Evolutionary conservation across 2,113 vertebrate species (phyloP).

Genomic region (Dendropsophus ebraccatus): DNA sequence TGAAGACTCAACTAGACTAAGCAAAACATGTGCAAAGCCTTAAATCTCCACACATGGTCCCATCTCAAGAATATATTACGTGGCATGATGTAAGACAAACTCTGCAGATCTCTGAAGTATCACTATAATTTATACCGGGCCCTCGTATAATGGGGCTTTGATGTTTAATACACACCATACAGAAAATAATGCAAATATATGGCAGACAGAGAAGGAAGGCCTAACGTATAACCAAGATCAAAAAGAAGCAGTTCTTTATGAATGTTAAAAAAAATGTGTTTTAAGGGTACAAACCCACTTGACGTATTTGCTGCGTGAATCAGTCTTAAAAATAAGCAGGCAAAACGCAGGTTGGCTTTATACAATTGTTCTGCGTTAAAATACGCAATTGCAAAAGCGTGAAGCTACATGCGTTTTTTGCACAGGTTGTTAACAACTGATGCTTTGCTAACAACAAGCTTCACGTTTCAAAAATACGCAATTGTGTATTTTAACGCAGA

Average conservation of each 20-base stretch:
- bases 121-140: neutral
- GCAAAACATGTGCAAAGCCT: neutral
- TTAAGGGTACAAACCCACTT: no score
- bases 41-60: neutral
- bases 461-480: no score
- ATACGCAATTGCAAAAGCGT: no score
- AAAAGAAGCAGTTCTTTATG: neutral
- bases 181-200: neutral
- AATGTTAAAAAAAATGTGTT: neutral
- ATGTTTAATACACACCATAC: slow-evolving; percentile 18
- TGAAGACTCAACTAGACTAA: neutral
- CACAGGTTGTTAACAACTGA: no score
- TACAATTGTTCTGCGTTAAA: no score
- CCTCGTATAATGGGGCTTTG: neutral
- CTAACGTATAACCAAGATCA: neutral
- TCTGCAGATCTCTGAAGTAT: neutral
- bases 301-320: no score
- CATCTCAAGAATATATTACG: neutral
- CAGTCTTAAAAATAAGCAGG: no score
- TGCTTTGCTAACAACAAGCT: no score
- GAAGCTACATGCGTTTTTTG: no score
- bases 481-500: no score
- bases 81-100: slow-evolving; percentile 7
- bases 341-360: no score
- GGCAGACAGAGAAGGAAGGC: neutral